A percentile compares a stretch with the other conserved stretches of the same genome.
phyloP scores from a whole-genome alignment of 1,140 invertebrate species.

The Brachionus plicatilis region DNA sequence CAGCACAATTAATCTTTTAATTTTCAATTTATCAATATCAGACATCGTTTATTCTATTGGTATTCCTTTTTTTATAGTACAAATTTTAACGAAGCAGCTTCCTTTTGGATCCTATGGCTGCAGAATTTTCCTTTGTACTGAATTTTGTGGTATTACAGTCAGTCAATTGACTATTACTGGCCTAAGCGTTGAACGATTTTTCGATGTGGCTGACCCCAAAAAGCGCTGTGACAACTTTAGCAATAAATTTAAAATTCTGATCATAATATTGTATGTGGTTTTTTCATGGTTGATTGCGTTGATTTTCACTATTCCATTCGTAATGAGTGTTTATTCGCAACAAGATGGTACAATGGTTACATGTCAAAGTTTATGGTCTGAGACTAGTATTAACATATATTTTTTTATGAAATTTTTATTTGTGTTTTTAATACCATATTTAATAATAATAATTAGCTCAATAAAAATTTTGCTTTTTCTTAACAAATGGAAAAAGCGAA shows the following conservation, averaged over 20 bases:
- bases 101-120: not conserved
- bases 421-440: not conserved
- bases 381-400: not conserved
- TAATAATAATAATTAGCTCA: constrained; percentile 26
- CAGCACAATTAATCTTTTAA: constrained; percentile 11
- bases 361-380: constrained; percentile 11
- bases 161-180: constrained; percentile 4
- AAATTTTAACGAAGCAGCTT: not conserved
- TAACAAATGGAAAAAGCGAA: constrained; percentile 16
- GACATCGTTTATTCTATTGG: constrained; percentile 22
- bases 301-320: not conserved
- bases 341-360: not conserved
- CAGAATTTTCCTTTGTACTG: not conserved
- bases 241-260: not conserved
- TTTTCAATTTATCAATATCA: constrained; percentile 12
- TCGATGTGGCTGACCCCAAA: not conserved
- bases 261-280: not conserved
- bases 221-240: constrained; percentile 7
- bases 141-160: not conserved
- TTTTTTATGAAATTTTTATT: constrained; percentile 13
- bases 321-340: not conserved
- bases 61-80: constrained; percentile 17
- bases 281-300: not conserved
- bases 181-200: constrained; percentile 4
- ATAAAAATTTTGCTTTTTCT: not conserved